Evolutionary conservation across 2,888 invertebrate species (phyloP), one percentile per base, ranked within the genome.

Genomic region (Leptopilina drosophilae): DNA sequence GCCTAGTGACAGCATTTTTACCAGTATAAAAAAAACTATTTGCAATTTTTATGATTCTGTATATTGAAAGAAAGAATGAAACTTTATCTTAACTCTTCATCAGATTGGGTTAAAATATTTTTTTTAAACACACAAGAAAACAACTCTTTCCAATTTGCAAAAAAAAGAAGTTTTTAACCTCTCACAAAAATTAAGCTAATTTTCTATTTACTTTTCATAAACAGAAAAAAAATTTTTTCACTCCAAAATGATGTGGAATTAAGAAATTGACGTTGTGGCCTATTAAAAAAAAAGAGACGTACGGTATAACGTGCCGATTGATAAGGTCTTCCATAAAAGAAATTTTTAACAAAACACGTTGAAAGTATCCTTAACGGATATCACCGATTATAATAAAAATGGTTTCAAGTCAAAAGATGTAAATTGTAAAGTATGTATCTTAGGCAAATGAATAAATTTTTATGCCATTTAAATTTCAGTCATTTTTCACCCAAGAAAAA

Each of bases 311-410:
- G 79, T 81, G 84, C 81, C 85, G 84, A 86, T 86, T 85, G 83
- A 87, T 85, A 82, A 87, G 84, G 88, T 89, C 89, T 89, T 89
- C 89, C 89, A 89, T 85, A 56, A 49, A 56, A 11, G 14, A 73
- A 33, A 73, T 53, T 62, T 59, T n/a, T n/a, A 59, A 59, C 49
- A 78, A 75, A 83, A 81, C 78, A 78, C 78, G 82, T 79, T 79
- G 83, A 88, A 83, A 83, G 82, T 84, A 81, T 86, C 79, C 77
- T 20, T 64, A 33, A 33, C 66, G 62, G 77, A 78, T 73, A 80
- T 64, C 49, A 62, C 15, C 77, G 56, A 76, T 77, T 26, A 78
- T 82, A 65, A 49, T 78, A 75, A 67, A 77, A 78, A 82, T 69
- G 66, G 62, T 73, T 56, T 81, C 56, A 76, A 77, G 75, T 81